Evolutionary conservation across 1,140 invertebrate species (phyloP), one percentile per base, ranked within the genome.

Genomic region (Pinna nobilis): DNA sequence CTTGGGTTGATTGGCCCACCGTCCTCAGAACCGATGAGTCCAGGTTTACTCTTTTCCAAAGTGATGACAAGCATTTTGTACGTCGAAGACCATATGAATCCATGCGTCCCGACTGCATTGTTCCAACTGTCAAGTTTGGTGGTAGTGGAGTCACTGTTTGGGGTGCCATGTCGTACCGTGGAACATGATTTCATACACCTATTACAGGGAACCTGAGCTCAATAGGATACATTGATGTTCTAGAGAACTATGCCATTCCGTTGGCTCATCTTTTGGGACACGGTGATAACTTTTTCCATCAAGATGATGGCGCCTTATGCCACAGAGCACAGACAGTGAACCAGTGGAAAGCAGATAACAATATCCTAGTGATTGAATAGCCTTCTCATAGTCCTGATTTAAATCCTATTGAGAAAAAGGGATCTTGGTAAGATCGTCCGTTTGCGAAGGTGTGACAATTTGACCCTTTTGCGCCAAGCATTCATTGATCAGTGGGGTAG

Each of bases 251-350:
- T 49, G 61, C 61, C 28, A n/a, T 64, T 18, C 61, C 39, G 15
- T 64, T 25, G 3, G 61, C 61, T 4, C 61, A 64, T 64, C n/a
- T 64, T 44, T 30, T 64, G 6, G 61, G 61, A 11, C 49, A 49
- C 49, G 39, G 41, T 30, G 44, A 64, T 20, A 65, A 51, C 47
- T 65, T 25, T 32, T 50, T 51, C 47, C 44, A 41, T 28, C 33
- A 49, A 28, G 63, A 50, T 65, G 63, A 65, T n/a, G 47, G 30
- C 20, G 44, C 44, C 2, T 32, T 47, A 65, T 65, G 44, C 25
- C 44, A 65, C 23, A 44, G 5, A 47, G 20, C 39, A 20, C 15
- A 25, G 20, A 47, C 49, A 3, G 61, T 64, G 23, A 64, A 64
- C 18, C 15, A 65, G 23, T 65, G 63, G 44, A 65, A 49, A 30